phyloP scores from a whole-genome alignment of 35 echinoderm and acorn worm species.

The Stichopus chloronotus region DNA sequence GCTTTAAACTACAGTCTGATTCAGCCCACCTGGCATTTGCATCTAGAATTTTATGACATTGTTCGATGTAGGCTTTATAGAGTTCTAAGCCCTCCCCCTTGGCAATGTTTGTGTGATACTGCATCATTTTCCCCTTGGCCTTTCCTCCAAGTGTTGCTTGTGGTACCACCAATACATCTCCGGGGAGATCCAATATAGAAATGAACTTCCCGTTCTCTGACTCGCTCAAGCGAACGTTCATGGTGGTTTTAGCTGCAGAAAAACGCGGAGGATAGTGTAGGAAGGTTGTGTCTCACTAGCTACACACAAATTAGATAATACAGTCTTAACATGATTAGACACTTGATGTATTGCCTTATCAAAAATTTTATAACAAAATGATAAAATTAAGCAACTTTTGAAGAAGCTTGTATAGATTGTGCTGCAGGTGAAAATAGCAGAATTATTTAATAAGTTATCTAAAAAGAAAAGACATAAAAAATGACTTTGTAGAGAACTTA shows the following conservation, averaged over 20 bases:
- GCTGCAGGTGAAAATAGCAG: no score
- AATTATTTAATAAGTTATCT: no score
- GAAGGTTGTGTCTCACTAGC: no score
- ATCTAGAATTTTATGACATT: constrained; percentile 25
- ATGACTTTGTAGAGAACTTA: no score
- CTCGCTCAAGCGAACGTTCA: constrained; percentile 75
- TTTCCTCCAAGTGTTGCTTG: constrained; percentile 93
- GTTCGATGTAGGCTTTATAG: constrained; percentile 62
- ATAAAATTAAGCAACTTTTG: not conserved
- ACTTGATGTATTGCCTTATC: not conserved
- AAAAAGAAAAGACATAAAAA: no score
- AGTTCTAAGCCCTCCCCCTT: constrained; percentile 78
- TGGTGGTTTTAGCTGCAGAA: constrained; percentile 65
- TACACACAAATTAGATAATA: not conserved
- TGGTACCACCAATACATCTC: constrained; percentile 72
- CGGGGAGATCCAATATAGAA: constrained; percentile 81
- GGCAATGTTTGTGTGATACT: constrained; percentile 85
- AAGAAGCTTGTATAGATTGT: no score
- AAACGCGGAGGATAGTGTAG: not conserved
- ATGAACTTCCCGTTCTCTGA: constrained; percentile 55
- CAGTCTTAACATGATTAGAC: not conserved
- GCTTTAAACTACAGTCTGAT: constrained; percentile 51
- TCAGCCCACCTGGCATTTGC: constrained; percentile 59
- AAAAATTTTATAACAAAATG: not conserved
- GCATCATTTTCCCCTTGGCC: constrained; percentile 88